phyloP scores from a whole-genome alignment of 2,888 invertebrate species.

The Spisula subtruncata region DNA sequence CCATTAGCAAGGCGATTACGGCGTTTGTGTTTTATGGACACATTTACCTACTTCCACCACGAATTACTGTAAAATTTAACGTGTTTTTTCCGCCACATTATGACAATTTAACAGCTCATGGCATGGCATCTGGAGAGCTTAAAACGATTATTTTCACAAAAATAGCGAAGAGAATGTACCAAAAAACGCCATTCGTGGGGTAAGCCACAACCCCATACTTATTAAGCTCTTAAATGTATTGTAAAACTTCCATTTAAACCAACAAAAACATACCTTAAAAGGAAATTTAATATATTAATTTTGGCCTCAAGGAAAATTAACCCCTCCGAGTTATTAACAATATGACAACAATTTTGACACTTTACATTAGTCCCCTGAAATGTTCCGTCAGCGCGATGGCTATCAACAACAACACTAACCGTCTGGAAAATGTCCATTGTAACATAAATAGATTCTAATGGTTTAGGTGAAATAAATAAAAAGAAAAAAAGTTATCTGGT shows the following conservation, averaged over 20 bases:
- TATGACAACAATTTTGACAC: conserved; percentile 67
- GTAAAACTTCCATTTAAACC: conserved; percentile 14
- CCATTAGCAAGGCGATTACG: conserved; percentile 28
- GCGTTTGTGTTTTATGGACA: conserved; percentile 18
- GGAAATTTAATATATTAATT: conserved; percentile 46
- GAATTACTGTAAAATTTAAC: conserved; percentile 24
- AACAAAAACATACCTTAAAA: conserved; percentile 15
- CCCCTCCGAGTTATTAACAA: conserved; percentile 62
- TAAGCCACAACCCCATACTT: conserved; percentile 19
- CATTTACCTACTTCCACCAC: conserved; percentile 22
- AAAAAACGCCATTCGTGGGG: conserved; percentile 19
- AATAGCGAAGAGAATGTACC: background rate
- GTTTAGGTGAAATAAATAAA: background rate
- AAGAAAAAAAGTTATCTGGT: no score
- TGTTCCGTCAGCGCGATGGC: conserved; percentile 61
- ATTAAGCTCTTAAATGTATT: conserved; percentile 6
- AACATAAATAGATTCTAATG: background rate
- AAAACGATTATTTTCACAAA: conserved; percentile 31
- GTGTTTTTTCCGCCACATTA: conserved; percentile 29
- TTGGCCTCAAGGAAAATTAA: conserved; percentile 42
- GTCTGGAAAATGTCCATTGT: conserved; percentile 55
- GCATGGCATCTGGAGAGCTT: conserved; percentile 20
- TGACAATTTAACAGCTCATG: conserved; percentile 29
- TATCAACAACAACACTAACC: conserved; percentile 40
- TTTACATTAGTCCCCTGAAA: conserved; percentile 64